Conservation (phyloP, 2,888 invertebrate species). For the Baccha elongata region DNA sequence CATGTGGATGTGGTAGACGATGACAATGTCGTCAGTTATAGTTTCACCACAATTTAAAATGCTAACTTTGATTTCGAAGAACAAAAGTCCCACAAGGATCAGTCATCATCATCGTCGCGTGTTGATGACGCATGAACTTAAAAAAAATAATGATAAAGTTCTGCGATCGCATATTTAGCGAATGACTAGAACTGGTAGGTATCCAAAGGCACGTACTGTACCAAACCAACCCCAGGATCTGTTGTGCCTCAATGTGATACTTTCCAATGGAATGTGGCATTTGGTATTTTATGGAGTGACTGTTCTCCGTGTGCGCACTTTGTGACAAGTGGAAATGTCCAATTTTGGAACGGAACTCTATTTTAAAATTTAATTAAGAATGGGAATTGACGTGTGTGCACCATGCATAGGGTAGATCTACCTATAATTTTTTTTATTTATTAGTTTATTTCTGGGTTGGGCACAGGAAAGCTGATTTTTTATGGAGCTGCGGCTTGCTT, state of each 20-base stretch:
- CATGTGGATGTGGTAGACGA: too few species aligned
- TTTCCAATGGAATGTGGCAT: constrained; percentile 26
- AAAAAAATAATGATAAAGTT: constrained; percentile 21
- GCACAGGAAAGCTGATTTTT: constrained; percentile 11
- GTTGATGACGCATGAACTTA: constrained; percentile 55
- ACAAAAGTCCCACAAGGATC: constrained; percentile 23
- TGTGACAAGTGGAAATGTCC: constrained; percentile 51
- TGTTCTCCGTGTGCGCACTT: not conserved
- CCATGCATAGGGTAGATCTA: constrained; percentile 20
- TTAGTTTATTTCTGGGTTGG: constrained; percentile 35
- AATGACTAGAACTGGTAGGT: constrained; percentile 45
- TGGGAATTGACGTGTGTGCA: constrained; percentile 31
- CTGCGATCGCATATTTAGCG: constrained; percentile 43
- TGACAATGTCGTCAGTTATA: constrained; percentile 39
- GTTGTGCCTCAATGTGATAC: not conserved
- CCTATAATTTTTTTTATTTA: not conserved
- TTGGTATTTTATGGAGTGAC: not conserved
- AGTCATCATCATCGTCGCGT: constrained; percentile 1
- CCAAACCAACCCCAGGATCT: constrained; percentile 3
- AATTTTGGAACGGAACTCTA: constrained; percentile 54
- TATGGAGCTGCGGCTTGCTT: constrained; percentile 6
- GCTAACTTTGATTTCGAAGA: not conserved
- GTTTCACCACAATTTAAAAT: not conserved
- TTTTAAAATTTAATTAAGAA: constrained; percentile 54
- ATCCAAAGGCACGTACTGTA: constrained; percentile 23